Percentiles rank a stretch among this genome's conserved stretches.
Conservation (phyloP, 2,797 vertebrate species). For the Phoxinus dragarum region DNA sequence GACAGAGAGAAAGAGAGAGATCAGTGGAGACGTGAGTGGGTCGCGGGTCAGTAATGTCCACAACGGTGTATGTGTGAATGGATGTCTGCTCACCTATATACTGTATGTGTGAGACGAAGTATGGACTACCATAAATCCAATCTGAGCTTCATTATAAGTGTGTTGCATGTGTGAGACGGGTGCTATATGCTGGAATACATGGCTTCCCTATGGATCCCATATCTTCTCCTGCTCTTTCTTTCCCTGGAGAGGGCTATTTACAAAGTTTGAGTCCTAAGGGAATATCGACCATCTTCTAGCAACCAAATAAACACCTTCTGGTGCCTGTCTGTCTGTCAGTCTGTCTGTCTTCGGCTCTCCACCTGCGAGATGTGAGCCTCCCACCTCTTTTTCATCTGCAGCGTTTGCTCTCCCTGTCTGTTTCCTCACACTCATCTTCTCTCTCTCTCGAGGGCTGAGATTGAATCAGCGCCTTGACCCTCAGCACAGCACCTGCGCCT, state of each 20-base stretch:
- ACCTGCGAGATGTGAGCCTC: constrained; percentile 35
- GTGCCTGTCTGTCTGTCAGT: constrained; percentile 12
- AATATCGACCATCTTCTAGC: constrained; percentile 38
- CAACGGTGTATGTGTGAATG: constrained; percentile 35
- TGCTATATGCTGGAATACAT: constrained; percentile 43
- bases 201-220: constrained; percentile 38
- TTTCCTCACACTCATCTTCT: constrained; percentile 49
- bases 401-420: constrained; percentile 29
- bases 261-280: constrained; percentile 40
- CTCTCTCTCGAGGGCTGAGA: constrained; percentile 53
- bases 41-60: constrained; percentile 32
- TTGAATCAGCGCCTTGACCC: constrained; percentile 55
- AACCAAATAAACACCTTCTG: constrained; percentile 51
- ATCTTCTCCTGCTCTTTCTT: constrained; percentile 5
- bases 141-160: constrained; percentile 31
- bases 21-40: constrained; percentile 16
- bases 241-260: constrained; percentile 40
- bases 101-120: constrained; percentile 42
- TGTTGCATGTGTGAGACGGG: constrained; percentile 47
- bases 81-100: constrained; percentile 41
- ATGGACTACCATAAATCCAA: constrained; percentile 35
- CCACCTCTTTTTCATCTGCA: constrained; percentile 41
- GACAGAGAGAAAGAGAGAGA: constrained; percentile 30
- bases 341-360: constrained; percentile 25
- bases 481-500: constrained; percentile 68